Base-by-base conservation (phyloP, 1,140 invertebrate genomes). In the Leptonema lineaticorne region DNA sequence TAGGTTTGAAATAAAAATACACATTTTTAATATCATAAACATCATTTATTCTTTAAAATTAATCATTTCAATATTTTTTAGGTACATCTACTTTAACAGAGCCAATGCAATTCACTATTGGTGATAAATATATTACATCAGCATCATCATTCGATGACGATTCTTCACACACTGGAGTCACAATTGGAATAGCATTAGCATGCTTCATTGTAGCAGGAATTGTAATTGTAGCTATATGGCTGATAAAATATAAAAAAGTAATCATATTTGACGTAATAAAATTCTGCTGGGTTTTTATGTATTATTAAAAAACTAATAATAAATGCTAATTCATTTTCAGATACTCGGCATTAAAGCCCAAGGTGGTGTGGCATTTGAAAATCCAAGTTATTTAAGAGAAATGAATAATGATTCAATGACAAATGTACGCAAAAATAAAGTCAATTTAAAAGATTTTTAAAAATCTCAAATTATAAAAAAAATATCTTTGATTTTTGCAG, bases 301-400 rank as follows among this genome's bases (percentile, higher is more conserved):
- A n/a, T n/a, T n/a, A n/a, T n/a, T n/a, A n/a, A n/a, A n/a, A n/a
- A n/a, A n/a, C n/a, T n/a, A n/a, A n/a, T n/a, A n/a, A 45, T 45
- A 18, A 65, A 56, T 50, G n/a, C n/a, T n/a, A n/a, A n/a, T 65
- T 65, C 22, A 9, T 30, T 30, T 63, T 33, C 69, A 82, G 81
- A 80, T 78, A 72, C 75, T 85, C 20, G 80, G 81, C 63, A 71
- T 84, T 16, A 85, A 85, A 69, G 80, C 84, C 20, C 83, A 84
- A 69, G 85, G 86, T 57, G 90, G 89, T 22, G 90, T 93, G 56
- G 90, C 91, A 3, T 94, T 94, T 77, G 91, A 92, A 77, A 94
- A 94, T 81, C 91, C 91, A 0, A 92, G 90, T 74, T 94, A 93
- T 78, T 85, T 92, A 60, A 83, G 90, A 68, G 91, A 90, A 75